Evolutionary conservation across 2,113 vertebrate genomes (phyloP).

Genomic region (Callospermophilus lateralis): DNA sequence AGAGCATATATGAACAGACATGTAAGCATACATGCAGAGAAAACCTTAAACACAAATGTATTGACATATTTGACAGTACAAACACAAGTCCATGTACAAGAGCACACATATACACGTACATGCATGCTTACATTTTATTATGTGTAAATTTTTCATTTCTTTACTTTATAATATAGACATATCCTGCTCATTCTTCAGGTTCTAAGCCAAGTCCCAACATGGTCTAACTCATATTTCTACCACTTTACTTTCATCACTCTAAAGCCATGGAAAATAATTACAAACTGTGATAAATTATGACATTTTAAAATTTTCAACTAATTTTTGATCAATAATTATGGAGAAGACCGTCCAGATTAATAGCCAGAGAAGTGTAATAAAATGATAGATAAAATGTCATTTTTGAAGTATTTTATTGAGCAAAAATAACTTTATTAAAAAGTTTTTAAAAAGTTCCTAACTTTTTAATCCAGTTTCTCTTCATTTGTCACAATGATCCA

Average conservation of each 20-base stretch:
- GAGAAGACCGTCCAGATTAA: not conserved
- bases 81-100: not conserved
- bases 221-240: not conserved
- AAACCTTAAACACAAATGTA: not conserved
- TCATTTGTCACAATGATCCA: not conserved
- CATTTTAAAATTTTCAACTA: not conserved
- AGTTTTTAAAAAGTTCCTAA: not conserved
- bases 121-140: not conserved
- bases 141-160: not conserved
- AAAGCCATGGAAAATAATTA: not conserved
- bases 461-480: not conserved
- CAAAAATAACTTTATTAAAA: slow-evolving; percentile 36
- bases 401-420: slow-evolving; percentile 13
- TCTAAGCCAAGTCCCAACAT: not conserved
- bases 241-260: not conserved
- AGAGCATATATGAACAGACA: not conserved
- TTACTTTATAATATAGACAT: not conserved
- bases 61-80: not conserved
- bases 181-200: not conserved
- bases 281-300: not conserved
- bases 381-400: not conserved
- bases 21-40: not conserved
- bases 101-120: not conserved
- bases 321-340: not conserved
- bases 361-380: not conserved